Conservation (phyloP, 2,888 invertebrate species). For the Eucera pruinosa region DNA sequence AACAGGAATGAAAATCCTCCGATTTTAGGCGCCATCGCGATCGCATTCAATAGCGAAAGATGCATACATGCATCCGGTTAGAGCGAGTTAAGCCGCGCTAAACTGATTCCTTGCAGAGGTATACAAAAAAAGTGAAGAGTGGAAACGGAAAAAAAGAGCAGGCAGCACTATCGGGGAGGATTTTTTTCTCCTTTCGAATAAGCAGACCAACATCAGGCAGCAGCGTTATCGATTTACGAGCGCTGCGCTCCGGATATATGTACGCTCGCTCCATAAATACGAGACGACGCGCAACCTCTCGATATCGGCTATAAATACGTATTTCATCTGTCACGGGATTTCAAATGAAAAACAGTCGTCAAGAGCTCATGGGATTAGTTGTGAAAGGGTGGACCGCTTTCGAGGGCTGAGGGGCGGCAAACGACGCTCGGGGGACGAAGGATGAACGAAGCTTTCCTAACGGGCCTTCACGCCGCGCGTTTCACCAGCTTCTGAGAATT, state of each 20-base stretch:
- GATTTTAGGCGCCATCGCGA: neutral
- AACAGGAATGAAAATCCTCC: neutral
- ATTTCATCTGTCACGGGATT: slow-evolving; percentile 79
- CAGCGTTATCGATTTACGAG: slow-evolving; percentile 79
- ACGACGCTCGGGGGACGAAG: slow-evolving; percentile 19
- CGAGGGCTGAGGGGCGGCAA: neutral
- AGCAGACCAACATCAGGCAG: slow-evolving; percentile 58
- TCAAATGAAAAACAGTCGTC: slow-evolving; percentile 82
- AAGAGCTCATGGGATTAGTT: slow-evolving; percentile 80
- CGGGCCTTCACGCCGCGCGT: neutral
- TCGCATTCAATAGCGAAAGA: slow-evolving; percentile 18
- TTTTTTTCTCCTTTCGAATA: slow-evolving; percentile 45
- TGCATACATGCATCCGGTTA: no score
- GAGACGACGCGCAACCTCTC: slow-evolving; percentile 65
- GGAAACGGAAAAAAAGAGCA: neutral
- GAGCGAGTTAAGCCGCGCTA: slow-evolving; percentile 9
- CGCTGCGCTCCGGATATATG: slow-evolving; percentile 32
- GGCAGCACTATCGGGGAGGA: slow-evolving; percentile 17
- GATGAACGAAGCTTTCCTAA: slow-evolving; percentile 25
- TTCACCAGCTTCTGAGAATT: slow-evolving; percentile 33
- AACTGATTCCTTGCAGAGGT: neutral
- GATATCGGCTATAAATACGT: slow-evolving; percentile 79
- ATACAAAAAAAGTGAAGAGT: neutral
- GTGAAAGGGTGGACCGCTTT: slow-evolving; percentile 70
- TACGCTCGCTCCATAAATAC: slow-evolving; percentile 73